Conservation (phyloP, 2,888 invertebrate genomes). For the Eupithecia centaureata region DNA sequence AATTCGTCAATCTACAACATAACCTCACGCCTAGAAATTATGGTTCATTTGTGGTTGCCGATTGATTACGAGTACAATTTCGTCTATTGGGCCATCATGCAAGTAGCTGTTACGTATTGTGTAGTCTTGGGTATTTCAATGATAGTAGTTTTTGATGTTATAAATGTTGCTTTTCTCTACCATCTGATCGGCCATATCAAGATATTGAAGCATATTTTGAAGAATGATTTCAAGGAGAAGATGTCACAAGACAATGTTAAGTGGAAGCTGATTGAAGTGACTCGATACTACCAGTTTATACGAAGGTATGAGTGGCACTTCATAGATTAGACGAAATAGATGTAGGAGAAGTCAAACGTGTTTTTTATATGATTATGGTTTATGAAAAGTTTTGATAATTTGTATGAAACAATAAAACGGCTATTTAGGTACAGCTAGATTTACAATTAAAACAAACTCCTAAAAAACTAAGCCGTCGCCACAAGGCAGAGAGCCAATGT, state of each 20-base stretch:
- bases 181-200: conserved; percentile 57
- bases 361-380: too few relatives aligned
- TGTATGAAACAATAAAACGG: too few relatives aligned
- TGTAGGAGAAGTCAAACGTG: too few relatives aligned
- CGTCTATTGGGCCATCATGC: conserved; percentile 48
- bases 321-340: too few relatives aligned
- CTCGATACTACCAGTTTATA: conserved; percentile 54
- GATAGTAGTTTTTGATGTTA: conserved; percentile 47
- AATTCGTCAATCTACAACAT: conserved; percentile 48
- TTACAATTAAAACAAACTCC: too few relatives aligned
- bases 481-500: too few relatives aligned
- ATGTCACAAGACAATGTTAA: conserved; percentile 44
- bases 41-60: conserved; percentile 54
- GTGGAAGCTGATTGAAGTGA: conserved; percentile 45
- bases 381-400: too few relatives aligned
- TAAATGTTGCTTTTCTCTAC: conserved; percentile 51
- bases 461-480: too few relatives aligned
- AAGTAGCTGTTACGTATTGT: conserved; percentile 44
- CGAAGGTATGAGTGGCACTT: conserved; percentile 49
- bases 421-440: too few relatives aligned
- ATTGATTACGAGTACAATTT: conserved; percentile 55
- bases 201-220: conserved; percentile 49
- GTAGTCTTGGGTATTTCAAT: conserved; percentile 27
- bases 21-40: conserved; percentile 50
- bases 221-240: conserved; percentile 35